Conservation (phyloP, 2,888 invertebrate species). For the Dryococelus australis region DNA sequence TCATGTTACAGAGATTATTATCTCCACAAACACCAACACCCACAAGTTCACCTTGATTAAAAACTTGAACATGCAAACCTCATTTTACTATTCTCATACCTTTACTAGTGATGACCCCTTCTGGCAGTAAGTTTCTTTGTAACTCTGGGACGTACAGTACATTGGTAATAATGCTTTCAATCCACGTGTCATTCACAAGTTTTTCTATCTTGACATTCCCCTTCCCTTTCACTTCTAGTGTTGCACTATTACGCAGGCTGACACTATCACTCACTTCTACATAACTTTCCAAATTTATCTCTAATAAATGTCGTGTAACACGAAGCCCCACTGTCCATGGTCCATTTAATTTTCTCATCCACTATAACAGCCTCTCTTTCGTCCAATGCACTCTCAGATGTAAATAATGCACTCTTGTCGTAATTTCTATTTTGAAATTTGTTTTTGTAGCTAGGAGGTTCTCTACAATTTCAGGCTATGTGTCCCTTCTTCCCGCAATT, state of each 20-base stretch:
- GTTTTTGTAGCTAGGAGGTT: slow-evolving; percentile 1
- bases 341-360: too few relatives aligned
- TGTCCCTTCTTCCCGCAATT: not conserved
- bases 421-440: not conserved
- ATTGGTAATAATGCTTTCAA: too few relatives aligned
- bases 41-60: slow-evolving; percentile 1
- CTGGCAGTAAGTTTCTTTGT: too few relatives aligned
- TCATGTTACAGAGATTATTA: not conserved
- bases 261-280: not conserved
- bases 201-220: not conserved
- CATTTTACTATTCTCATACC: too few relatives aligned
- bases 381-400: not conserved
- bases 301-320: slow-evolving; percentile 1
- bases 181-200: too few relatives aligned
- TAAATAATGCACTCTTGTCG: not conserved
- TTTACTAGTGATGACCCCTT: too few relatives aligned
- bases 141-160: too few relatives aligned
- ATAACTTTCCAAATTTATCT: not conserved
- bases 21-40: not conserved
- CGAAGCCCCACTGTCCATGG: slow-evolving; percentile 1
- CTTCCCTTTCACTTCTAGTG: not conserved
- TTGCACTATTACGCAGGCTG: not conserved
- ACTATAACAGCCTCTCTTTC: too few relatives aligned
- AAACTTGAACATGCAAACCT: too few relatives aligned
- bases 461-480: too few relatives aligned